Evolutionary conservation across 2,113 vertebrate species (phyloP).

Genomic region (Albula goreensis): DNA sequence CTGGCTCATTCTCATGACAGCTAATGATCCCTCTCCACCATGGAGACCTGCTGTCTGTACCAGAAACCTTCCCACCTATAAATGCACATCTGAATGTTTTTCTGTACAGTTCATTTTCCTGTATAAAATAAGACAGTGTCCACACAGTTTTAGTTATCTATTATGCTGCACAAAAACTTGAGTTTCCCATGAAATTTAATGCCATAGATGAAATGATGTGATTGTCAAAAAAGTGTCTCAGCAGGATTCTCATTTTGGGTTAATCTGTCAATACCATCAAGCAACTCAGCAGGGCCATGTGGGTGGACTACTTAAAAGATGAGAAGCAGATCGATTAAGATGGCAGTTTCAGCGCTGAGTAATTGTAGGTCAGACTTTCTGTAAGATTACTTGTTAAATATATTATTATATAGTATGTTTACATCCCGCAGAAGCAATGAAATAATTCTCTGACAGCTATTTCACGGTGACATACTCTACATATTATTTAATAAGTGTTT

Average conservation of each 20-base stretch:
- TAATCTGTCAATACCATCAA: background rate
- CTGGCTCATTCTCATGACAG: background rate
- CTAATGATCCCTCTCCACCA: background rate
- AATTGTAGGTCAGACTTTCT: background rate
- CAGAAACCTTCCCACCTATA: background rate
- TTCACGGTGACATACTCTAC: background rate
- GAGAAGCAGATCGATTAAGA: background rate
- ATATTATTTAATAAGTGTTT: background rate
- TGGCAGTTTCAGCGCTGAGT: background rate
- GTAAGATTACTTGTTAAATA: background rate
- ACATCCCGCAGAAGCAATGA: background rate
- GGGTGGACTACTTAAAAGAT: background rate
- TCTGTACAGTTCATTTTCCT: background rate
- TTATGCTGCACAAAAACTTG: no score
- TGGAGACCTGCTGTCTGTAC: background rate
- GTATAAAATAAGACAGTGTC: background rate
- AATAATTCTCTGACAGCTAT: background rate
- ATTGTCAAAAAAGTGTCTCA: no score
- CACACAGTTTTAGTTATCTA: no score
- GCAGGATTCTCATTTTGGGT: background rate
- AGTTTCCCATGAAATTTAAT: no score
- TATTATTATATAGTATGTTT: background rate
- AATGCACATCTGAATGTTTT: background rate
- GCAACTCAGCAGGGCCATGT: no score
- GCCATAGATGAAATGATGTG: no score